These are phyloP conservation scores for Matsumyia berberina DNA, from an alignment of 2,888 invertebrate species.

Conservation along the genomic window DNA sequence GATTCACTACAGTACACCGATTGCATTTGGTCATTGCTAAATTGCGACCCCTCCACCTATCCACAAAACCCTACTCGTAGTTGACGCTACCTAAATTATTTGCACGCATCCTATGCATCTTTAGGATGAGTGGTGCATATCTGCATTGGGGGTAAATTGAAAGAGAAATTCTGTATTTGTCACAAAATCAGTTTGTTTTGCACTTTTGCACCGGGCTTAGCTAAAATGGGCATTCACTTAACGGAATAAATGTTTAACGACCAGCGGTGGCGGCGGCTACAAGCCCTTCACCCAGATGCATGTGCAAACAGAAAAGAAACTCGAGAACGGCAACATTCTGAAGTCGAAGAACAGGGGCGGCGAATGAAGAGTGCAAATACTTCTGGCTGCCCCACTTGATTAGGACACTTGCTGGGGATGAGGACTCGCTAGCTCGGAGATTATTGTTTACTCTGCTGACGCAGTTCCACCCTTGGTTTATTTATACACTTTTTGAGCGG, in stretches of 20 bases:
- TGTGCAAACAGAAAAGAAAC: constrained; percentile 67
- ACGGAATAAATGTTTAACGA: constrained; percentile 68
- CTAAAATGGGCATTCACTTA: constrained; percentile 56
- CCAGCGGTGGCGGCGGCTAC: constrained; percentile 6
- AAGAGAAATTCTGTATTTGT: constrained; percentile 70
- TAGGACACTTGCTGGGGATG: constrained; percentile 63
- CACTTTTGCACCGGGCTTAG: constrained; percentile 55
- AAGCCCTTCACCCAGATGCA: constrained; percentile 49
- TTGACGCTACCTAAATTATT: constrained; percentile 66
- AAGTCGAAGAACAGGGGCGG: constrained; percentile 2
- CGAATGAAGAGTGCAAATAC: constrained; percentile 72
- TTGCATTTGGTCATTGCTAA: constrained; percentile 39
- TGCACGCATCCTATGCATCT: constrained; percentile 52
- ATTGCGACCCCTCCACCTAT: constrained; percentile 1
- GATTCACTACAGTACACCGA: constrained; percentile 56
- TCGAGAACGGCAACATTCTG: constrained; percentile 49
- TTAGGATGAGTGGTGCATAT: background rate
- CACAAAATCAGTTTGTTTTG: constrained; percentile 76
- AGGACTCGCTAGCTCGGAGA: constrained; percentile 18
- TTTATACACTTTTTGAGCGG: constrained; percentile 42
- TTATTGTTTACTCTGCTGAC: constrained; percentile 67
- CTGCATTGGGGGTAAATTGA: constrained; percentile 56
- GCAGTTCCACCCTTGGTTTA: constrained; percentile 64
- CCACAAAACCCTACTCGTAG: constrained; percentile 25
- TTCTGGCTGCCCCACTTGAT: constrained; percentile 66